These are phyloP conservation scores for Torymus auratus DNA, from an alignment of 2,888 invertebrate species.

Conservation along the genomic window DNA sequence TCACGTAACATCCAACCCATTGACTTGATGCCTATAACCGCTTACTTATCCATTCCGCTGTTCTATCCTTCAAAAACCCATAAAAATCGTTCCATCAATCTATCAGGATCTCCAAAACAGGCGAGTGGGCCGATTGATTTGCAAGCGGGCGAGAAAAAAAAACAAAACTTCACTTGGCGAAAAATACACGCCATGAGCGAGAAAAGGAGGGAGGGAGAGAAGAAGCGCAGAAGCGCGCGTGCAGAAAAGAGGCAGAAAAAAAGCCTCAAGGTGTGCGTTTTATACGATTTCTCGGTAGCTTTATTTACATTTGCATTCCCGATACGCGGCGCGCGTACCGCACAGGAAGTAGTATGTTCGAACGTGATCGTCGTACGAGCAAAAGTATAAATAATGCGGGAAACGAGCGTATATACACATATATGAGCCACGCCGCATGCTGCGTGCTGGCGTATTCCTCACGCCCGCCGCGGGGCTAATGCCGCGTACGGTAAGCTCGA, in stretches of 20 bases:
- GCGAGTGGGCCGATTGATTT: too few species aligned
- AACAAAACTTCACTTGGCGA: not conserved
- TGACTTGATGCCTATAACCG: too few species aligned
- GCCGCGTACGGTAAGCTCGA: conserved; percentile 10
- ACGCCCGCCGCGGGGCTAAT: conserved; percentile 1
- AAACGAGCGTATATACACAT: conserved; percentile 35
- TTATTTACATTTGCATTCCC: conserved; percentile 70
- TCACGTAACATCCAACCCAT: too few species aligned
- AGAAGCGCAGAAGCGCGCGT: not conserved
- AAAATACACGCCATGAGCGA: not conserved
- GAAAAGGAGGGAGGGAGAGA: not conserved
- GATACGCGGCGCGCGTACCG: conserved; percentile 65
- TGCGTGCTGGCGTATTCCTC: too few species aligned
- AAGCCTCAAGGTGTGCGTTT: conserved; percentile 52
- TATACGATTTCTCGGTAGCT: conserved; percentile 64
- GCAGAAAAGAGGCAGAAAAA: not conserved
- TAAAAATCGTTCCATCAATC: too few species aligned
- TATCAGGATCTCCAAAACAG: too few species aligned
- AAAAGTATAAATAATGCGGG: conserved; percentile 68
- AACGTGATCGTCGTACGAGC: conserved; percentile 70
- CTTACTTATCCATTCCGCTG: too few species aligned
- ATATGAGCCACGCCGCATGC: not conserved
- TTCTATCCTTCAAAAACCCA: too few species aligned
- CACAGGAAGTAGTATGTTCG: conserved; percentile 72
- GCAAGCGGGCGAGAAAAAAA: not conserved